Conservation (phyloP, 2,888 invertebrate species). For the Cancer borealis region DNA sequence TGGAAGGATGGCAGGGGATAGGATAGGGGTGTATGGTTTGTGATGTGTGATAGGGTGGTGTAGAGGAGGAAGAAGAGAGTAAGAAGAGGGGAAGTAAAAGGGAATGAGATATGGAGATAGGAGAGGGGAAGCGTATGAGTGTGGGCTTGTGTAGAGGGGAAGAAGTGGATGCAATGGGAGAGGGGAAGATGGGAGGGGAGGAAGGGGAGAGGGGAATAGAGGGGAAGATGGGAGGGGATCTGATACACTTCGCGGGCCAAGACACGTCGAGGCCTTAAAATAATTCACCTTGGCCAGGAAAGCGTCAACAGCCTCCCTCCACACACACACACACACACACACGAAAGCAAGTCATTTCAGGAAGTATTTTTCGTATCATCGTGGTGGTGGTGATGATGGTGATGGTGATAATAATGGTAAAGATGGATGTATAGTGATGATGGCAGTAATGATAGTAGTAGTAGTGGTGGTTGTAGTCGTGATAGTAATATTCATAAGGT, state of each 20-base stretch:
- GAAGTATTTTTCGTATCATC: background rate
- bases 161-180: background rate
- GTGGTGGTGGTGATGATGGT: background rate
- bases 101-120: background rate
- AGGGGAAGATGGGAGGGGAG: background rate
- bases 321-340: slow-evolving; percentile 53
- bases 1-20: slow-evolving; percentile 38
- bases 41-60: background rate
- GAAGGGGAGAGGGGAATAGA: background rate
- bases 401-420: background rate
- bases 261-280: background rate
- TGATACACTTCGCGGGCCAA: background rate
- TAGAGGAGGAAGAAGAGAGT: background rate
- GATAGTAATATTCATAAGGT: background rate
- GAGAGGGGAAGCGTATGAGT: background rate
- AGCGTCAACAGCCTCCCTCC: background rate
- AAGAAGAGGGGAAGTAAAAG: background rate
- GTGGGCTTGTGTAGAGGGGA: background rate
- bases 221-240: background rate
- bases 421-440: background rate
- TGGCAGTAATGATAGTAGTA: background rate
- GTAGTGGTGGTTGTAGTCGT: background rate
- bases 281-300: slow-evolving; percentile 11
- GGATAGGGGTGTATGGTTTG: background rate
- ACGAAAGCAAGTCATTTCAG: slow-evolving; percentile 36